Percentiles rank a stretch among this genome's conserved stretches.
Evolutionary conservation across 1,140 invertebrate species (phyloP).

Genomic region (Drosophila seguyi): DNA sequence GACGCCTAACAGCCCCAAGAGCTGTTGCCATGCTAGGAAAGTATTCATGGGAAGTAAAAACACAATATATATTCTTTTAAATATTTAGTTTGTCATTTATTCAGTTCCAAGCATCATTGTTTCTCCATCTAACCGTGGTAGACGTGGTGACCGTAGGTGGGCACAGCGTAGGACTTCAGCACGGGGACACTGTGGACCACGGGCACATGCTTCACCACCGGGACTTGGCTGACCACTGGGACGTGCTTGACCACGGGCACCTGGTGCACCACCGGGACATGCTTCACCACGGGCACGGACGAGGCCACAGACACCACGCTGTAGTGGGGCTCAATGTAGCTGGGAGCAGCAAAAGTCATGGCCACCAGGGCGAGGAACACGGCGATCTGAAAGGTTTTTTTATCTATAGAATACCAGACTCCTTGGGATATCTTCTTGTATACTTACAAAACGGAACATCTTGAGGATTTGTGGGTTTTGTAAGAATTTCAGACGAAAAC

Average conservation of each 20-base stretch:
- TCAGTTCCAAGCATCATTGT: neutral
- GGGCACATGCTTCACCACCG: conserved; percentile 31
- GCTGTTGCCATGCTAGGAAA: neutral
- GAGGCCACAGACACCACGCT: conserved; percentile 31
- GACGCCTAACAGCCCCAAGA: neutral
- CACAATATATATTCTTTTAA: neutral
- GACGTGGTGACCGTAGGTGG: conserved; percentile 38
- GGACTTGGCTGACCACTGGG: conserved; percentile 33
- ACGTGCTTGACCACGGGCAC: conserved; percentile 36
- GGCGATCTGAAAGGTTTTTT: conserved; percentile 18
- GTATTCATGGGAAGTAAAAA: neutral
- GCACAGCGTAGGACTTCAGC: conserved; percentile 37
- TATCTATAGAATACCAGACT: neutral
- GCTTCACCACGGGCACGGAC: conserved; percentile 42
- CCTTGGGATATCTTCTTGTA: too few relatives aligned
- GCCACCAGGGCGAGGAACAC: conserved; percentile 36
- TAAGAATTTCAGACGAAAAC: neutral
- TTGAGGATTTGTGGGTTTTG: neutral
- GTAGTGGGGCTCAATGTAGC: conserved; percentile 39
- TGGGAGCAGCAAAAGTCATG: conserved; percentile 39
- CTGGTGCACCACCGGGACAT: conserved; percentile 28
- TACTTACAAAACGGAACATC: conserved; percentile 53
- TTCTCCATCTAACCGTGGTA: conserved; percentile 21
- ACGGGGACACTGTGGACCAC: conserved; percentile 40
- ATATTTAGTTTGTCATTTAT: conserved; percentile 14